Conservation (phyloP, 53 echinoderm and acorn worm species). For the Luidia sarsii region DNA sequence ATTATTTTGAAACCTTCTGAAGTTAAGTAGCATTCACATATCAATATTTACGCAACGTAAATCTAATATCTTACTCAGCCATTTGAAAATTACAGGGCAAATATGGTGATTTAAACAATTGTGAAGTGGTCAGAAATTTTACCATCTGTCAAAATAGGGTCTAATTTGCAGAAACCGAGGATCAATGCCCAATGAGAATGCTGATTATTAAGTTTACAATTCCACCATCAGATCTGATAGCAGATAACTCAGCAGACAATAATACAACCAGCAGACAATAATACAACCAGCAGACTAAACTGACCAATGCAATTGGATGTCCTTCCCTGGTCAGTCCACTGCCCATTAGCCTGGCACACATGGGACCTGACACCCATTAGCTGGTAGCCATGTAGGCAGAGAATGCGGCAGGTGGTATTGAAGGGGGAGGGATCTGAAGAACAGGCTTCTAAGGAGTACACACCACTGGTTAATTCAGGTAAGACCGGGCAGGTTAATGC, state of each 20-base stretch:
- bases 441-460: conserved; percentile 41
- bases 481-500: conserved; percentile 55
- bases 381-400: conserved; percentile 57
- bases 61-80: no score
- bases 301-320: conserved; percentile 59
- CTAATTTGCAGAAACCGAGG: no score
- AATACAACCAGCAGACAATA: not conserved
- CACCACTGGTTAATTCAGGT: conserved; percentile 31
- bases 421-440: conserved; percentile 20
- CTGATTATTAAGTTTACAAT: not conserved
- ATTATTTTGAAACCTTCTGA: no score
- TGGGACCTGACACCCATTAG: conserved; percentile 15
- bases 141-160: no score
- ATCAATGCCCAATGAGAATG: no score
- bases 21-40: no score
- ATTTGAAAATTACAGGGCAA: no score
- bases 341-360: conserved; percentile 51
- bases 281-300: no score
- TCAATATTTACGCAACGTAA: no score
- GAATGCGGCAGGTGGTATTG: conserved; percentile 45
- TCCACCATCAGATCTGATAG: not conserved
- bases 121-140: no score
- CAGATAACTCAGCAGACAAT: not conserved
- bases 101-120: no score
- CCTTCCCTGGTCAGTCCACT: conserved; percentile 18